Conservation (phyloP, 2,888 invertebrate genomes). For the Parochlus steinenii region DNA sequence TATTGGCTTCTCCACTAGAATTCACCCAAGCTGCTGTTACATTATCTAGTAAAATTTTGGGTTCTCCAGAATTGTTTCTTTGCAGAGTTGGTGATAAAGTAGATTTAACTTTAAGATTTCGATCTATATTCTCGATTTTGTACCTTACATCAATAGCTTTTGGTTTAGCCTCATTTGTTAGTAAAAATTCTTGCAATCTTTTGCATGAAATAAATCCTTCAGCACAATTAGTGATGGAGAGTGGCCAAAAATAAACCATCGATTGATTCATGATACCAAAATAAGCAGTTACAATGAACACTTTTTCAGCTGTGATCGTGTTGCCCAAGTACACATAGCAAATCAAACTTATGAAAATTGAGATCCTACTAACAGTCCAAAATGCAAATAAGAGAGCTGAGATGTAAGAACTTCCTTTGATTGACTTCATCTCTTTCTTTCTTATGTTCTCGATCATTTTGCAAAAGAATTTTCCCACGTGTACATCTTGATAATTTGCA, state of each 20-base stretch:
- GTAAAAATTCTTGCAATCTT: slow-evolving; percentile 38
- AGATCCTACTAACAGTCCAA: slow-evolving; percentile 54
- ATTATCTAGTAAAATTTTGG: slow-evolving; percentile 12
- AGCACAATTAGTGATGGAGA: slow-evolving; percentile 37
- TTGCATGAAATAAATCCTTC: slow-evolving; percentile 40
- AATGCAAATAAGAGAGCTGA: slow-evolving; percentile 46
- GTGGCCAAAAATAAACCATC: slow-evolving; percentile 37
- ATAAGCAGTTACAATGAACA: slow-evolving; percentile 50
- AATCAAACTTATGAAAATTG: slow-evolving; percentile 51
- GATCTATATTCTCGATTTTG: slow-evolving; percentile 11
- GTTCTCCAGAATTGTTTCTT: slow-evolving; percentile 16
- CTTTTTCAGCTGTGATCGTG: slow-evolving; percentile 47
- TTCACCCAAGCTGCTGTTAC: slow-evolving; percentile 11
- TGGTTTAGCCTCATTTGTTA: slow-evolving; percentile 21
- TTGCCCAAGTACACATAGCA: slow-evolving; percentile 41
- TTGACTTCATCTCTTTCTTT: slow-evolving; percentile 23
- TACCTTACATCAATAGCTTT: too few relatives aligned
- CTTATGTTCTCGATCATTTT: slow-evolving; percentile 43
- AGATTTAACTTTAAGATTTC: too few relatives aligned
- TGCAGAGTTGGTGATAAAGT: too few relatives aligned
- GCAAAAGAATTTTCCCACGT: slow-evolving; percentile 82
- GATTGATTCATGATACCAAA: slow-evolving; percentile 38
- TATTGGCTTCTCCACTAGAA: slow-evolving; percentile 5
- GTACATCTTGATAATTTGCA: slow-evolving; percentile 89
- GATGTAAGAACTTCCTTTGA: slow-evolving; percentile 42